Evolutionary conservation across 2,797 vertebrate species (phyloP), one percentile per base, ranked within the genome.

Genomic region (Petrocephalus sullivani): DNA sequence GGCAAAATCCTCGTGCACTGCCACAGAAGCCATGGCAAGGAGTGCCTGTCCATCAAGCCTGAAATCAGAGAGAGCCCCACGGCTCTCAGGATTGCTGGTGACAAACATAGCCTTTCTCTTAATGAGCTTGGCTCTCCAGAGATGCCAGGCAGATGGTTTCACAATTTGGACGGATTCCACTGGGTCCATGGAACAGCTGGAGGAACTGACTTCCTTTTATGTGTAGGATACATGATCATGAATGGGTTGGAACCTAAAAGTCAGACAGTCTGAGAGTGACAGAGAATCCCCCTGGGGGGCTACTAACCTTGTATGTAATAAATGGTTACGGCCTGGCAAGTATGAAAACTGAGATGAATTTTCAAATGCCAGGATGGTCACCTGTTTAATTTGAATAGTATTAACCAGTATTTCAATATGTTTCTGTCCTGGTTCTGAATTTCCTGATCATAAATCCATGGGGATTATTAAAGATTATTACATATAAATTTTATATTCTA

Each of bases 281-380:
- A 78, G 41, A 78, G 16, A 78, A 53, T 51, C 8, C 9, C 81
- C 9, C 46, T 53, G 88, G 89, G 61, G 6, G 53, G 21, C 78
- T 85, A 67, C 89, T 90, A 90, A 91, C 58, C 90, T 92, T 19
- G 28, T 8, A 87, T 85, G 37, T 41, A 87, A 58, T 51, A 86
- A 23, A 28, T 4, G 7, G 41, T 41, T 46, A 71, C 46, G 37
- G 90, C 90, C 91, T 90, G 88, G 54, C 86, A 89, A 37, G 14
- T n/a, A 41, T 12, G 64, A 81, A 67, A 89, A n/a, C 37, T 33
- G 81, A 53, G 49, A 88, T 57, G 60, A 33, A 57, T 57, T 86
- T 83, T 54, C 7, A 83, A 83, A 83, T 46, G 33, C 6, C 71
- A 46, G 14, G 37, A 19, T 78, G 37, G 71, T 78, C 71, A 83